A percentile compares a stretch with the other conserved stretches of the same genome.
Evolutionary conservation across 1,140 invertebrate species (phyloP).

Genomic region (Philopotamus ludificatus): DNA sequence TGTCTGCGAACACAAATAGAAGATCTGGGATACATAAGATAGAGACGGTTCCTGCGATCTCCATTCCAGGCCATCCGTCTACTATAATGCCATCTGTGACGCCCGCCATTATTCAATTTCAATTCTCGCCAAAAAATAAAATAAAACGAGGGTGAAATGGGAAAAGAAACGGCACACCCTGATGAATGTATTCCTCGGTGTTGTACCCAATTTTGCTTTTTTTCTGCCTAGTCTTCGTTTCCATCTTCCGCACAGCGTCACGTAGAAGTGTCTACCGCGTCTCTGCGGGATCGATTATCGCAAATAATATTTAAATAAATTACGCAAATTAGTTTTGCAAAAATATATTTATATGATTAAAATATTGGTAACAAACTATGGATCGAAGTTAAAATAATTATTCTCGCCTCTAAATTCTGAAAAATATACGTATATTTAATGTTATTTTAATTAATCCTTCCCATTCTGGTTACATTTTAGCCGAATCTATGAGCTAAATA

Average conservation of each 20-base stretch:
- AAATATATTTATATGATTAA: not conserved
- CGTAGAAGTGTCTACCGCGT: too few species aligned
- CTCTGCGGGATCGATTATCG: too few species aligned
- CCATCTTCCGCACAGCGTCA: not conserved
- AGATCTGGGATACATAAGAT: slow-evolving; percentile 33
- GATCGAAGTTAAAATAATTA: not conserved
- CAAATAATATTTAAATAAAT: slow-evolving; percentile 1
- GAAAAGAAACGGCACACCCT: slow-evolving; percentile 38
- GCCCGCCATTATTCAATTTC: slow-evolving; percentile 55
- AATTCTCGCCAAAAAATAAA: slow-evolving; percentile 50
- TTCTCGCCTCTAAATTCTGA: too few species aligned
- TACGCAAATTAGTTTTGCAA: not conserved
- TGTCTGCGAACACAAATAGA: slow-evolving; percentile 9
- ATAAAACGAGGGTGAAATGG: slow-evolving; percentile 39
- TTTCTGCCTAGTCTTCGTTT: not conserved
- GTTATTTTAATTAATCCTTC: too few species aligned
- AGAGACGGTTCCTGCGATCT: slow-evolving; percentile 46
- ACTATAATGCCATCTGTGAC: slow-evolving; percentile 56
- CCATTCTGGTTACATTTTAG: too few species aligned
- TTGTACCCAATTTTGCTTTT: slow-evolving; percentile 28
- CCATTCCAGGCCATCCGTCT: slow-evolving; percentile 55
- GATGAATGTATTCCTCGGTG: slow-evolving; percentile 35
- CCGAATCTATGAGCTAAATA: too few species aligned
- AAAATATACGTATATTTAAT: too few species aligned
- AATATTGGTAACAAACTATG: not conserved